phyloP scores from a whole-genome alignment of 2,797 vertebrate species.

The Pangasius djambal region DNA sequence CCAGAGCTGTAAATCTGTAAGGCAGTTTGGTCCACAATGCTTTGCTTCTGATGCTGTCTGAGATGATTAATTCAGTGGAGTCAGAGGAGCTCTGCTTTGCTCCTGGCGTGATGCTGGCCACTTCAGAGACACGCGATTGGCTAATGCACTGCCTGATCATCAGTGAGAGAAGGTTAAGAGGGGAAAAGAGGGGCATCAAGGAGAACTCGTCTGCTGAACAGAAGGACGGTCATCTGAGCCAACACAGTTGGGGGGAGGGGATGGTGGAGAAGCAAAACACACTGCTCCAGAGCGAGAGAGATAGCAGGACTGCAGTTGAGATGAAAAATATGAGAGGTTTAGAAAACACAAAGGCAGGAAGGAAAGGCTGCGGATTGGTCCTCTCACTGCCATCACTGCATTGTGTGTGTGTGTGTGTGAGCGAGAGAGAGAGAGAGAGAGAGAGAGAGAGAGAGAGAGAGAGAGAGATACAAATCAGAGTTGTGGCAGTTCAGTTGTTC shows the following conservation, averaged over 20 bases:
- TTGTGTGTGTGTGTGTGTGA: neutral
- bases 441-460: neutral
- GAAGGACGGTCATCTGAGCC: constrained; percentile 68
- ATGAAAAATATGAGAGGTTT: constrained; percentile 3
- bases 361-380: neutral
- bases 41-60: constrained; percentile 70
- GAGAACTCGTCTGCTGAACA: constrained; percentile 63
- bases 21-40: constrained; percentile 65
- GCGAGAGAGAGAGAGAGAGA: neutral
- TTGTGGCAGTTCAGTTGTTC: neutral
- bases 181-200: constrained; percentile 29
- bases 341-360: constrained; percentile 46
- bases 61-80: constrained; percentile 71
- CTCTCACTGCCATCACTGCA: neutral
- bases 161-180: constrained; percentile 58
- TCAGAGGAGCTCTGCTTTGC: constrained; percentile 63
- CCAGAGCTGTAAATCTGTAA: constrained; percentile 27
- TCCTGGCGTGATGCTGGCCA: constrained; percentile 65
- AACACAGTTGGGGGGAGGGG: constrained; percentile 69
- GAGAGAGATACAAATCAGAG: neutral
- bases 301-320: neutral
- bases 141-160: constrained; percentile 50
- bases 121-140: constrained; percentile 59
- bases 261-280: constrained; percentile 23
- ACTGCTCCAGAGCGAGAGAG: constrained; percentile 26